These are phyloP conservation scores for Dasypogon diadema DNA, from an alignment of 2,888 invertebrate species.

Conservation along the genomic window DNA sequence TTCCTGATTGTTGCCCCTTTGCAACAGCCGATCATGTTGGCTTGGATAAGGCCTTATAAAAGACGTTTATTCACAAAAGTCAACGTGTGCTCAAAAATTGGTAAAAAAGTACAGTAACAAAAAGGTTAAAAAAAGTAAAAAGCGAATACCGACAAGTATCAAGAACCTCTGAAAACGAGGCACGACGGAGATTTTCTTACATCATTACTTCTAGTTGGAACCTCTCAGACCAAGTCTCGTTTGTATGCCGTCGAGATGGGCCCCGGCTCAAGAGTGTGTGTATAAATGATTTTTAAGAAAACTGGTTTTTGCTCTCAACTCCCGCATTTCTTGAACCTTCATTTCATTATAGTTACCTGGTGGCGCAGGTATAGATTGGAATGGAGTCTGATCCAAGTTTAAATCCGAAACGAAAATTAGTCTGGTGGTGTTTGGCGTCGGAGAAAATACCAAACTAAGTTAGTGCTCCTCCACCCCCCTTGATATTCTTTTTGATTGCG, in stretches of 20 bases:
- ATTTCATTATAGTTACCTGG: slow-evolving; percentile 47
- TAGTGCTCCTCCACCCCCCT: slow-evolving; percentile 49
- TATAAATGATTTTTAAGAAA: slow-evolving; percentile 25
- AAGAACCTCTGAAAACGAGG: slow-evolving; percentile 43
- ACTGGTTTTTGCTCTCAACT: slow-evolving; percentile 51
- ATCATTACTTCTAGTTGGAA: slow-evolving; percentile 40
- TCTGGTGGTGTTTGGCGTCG: slow-evolving; percentile 68
- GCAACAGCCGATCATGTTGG: slow-evolving; percentile 1
- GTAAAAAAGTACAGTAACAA: slow-evolving; percentile 40
- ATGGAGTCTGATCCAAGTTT: slow-evolving; percentile 64
- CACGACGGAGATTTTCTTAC: slow-evolving; percentile 44
- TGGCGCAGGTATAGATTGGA: slow-evolving; percentile 41
- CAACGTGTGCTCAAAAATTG: slow-evolving; percentile 47
- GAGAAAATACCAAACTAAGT: slow-evolving; percentile 63
- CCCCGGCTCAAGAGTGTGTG: slow-evolving; percentile 2
- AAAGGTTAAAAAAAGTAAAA: slow-evolving; percentile 30
- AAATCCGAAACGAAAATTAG: slow-evolving; percentile 68
- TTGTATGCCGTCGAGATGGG: slow-evolving; percentile 2
- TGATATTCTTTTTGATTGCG: background rate
- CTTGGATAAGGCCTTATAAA: slow-evolving; percentile 22
- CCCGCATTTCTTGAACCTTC: slow-evolving; percentile 52
- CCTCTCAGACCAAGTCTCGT: slow-evolving; percentile 28
- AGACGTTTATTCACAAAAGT: slow-evolving; percentile 46
- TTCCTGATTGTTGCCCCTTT: background rate
- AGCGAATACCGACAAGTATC: slow-evolving; percentile 42